Conservation (phyloP, 2,797 vertebrate genomes). For the Muscicapa striata region DNA sequence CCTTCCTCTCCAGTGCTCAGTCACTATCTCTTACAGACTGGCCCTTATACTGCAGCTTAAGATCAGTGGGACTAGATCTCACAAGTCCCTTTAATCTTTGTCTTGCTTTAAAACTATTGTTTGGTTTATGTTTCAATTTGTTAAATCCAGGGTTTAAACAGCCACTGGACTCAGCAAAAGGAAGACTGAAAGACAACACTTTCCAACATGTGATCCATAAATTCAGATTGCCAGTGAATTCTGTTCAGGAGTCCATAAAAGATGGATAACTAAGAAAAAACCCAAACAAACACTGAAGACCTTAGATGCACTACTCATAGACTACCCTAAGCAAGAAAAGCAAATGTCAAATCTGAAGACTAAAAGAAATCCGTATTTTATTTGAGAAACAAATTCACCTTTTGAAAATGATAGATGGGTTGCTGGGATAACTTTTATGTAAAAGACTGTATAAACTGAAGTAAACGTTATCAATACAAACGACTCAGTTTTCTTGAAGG, state of each 20-base stretch:
- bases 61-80: background rate
- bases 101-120: background rate
- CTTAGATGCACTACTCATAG: background rate
- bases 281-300: background rate
- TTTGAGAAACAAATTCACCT: background rate
- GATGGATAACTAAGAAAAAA: background rate
- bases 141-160: background rate
- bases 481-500: background rate
- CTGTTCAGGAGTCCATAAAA: background rate
- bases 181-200: background rate
- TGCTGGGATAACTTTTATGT: background rate
- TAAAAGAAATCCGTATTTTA: background rate
- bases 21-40: background rate
- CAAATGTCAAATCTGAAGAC: background rate
- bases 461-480: background rate
- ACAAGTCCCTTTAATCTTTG: background rate
- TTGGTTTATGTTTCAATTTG: background rate
- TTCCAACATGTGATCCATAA: background rate
- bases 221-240: background rate
- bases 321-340: background rate
- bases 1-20: background rate
- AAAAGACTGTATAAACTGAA: background rate
- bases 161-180: background rate
- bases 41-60: background rate
- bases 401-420: background rate